phyloP scores from a whole-genome alignment of 2,113 vertebrate species.

The Clarias gariepinus region DNA sequence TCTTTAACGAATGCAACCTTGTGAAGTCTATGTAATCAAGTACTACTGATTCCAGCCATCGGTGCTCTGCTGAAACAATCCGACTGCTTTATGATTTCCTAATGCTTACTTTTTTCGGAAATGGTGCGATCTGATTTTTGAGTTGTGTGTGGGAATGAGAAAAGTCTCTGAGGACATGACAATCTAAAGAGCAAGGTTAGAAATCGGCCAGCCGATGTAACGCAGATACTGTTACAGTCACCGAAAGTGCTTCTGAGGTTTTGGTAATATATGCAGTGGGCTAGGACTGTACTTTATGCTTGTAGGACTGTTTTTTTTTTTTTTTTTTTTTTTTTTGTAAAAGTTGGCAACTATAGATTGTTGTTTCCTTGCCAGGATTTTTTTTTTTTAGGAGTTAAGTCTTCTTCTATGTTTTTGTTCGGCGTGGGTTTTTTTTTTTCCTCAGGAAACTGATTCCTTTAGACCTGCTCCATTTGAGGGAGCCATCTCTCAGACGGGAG shows the following conservation, averaged over 20 bases:
- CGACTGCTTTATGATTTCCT: background rate
- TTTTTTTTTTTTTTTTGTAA: conserved; percentile 2
- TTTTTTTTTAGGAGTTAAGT: conserved; percentile 9
- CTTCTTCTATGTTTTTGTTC: conserved; percentile 10
- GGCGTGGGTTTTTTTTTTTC: conserved; percentile 59
- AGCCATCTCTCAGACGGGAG: conserved; percentile 37
- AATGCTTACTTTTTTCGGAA: background rate
- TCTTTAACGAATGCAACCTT: background rate
- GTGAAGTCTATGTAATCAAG: background rate
- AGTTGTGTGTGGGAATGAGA: background rate
- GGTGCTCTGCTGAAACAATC: conserved; percentile 33
- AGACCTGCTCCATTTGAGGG: conserved; percentile 49
- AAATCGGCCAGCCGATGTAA: background rate
- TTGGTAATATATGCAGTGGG: conserved; percentile 20
- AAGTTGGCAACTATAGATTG: conserved; percentile 33
- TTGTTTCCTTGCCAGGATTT: conserved; percentile 25
- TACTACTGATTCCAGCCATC: background rate
- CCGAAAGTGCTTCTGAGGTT: conserved; percentile 12
- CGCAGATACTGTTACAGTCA: conserved; percentile 16
- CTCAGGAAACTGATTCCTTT: conserved; percentile 69
- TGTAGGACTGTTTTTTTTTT: conserved; percentile 32
- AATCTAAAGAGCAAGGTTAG: background rate
- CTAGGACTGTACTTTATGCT: conserved; percentile 39
- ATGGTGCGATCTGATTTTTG: too few species aligned
- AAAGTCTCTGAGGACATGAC: conserved; percentile 2